A percentile compares a stretch with the other conserved stretches of the same genome.
Conservation (phyloP, 1,140 invertebrate species). For the Hyphantria cunea region DNA sequence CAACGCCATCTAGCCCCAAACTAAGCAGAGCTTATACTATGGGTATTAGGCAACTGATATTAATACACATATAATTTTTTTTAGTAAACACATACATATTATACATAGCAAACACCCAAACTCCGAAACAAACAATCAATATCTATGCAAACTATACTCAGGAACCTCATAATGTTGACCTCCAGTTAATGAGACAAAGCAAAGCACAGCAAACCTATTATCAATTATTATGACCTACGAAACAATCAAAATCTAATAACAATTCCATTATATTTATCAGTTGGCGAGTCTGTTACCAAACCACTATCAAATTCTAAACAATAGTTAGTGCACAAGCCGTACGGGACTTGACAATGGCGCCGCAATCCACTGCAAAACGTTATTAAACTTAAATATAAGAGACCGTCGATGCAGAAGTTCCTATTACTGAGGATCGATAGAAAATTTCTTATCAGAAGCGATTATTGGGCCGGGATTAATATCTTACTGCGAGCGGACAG, state of each 20-base stretch:
- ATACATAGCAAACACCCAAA: too few species aligned
- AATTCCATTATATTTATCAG: constrained; percentile 29
- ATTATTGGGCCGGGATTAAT: constrained; percentile 72
- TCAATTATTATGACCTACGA: neutral
- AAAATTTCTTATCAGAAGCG: constrained; percentile 72
- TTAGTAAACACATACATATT: too few species aligned
- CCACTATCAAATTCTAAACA: constrained; percentile 35
- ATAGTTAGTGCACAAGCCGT: constrained; percentile 20
- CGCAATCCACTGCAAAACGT: constrained; percentile 38
- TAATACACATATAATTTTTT: too few species aligned
- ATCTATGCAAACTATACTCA: too few species aligned
- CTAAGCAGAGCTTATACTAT: too few species aligned
- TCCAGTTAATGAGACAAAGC: too few species aligned
- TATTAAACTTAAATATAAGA: constrained; percentile 66
- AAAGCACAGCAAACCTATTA: too few species aligned
- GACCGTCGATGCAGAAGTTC: constrained; percentile 66
- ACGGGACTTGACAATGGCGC: constrained; percentile 14
- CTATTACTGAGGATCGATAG: constrained; percentile 66
- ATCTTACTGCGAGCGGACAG: constrained; percentile 52
- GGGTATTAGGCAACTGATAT: too few species aligned
- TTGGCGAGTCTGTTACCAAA: constrained; percentile 20
- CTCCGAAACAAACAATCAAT: too few species aligned
- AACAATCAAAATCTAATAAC: constrained; percentile 5
- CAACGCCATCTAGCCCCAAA: too few species aligned
- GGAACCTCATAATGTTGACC: too few species aligned